Evolutionary conservation across 1,140 invertebrate genomes (phyloP).

Genomic region (Danaus plexippus): DNA sequence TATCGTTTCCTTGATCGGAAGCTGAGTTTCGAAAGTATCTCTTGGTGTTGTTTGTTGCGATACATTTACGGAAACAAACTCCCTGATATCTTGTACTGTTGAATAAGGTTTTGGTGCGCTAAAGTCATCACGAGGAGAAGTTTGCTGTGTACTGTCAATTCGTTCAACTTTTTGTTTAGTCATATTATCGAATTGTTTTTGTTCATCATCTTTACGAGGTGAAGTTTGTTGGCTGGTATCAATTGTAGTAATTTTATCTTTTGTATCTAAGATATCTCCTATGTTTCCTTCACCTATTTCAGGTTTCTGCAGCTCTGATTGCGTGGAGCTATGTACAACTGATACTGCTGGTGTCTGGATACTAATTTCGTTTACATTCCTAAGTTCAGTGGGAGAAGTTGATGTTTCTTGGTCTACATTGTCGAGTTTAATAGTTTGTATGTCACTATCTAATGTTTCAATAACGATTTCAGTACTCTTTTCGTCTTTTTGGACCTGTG

Average conservation of each 20-base stretch:
- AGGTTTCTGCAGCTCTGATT: conserved; percentile 35
- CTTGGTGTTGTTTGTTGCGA: conserved; percentile 51
- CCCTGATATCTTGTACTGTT: conserved; percentile 16
- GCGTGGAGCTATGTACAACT: conserved; percentile 43
- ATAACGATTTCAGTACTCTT: conserved; percentile 52
- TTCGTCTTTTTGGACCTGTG: conserved; percentile 50
- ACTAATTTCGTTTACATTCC: conserved; percentile 59
- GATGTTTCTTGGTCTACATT: conserved; percentile 56
- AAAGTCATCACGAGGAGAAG: conserved; percentile 21
- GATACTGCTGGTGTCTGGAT: conserved; percentile 65
- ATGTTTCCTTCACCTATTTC: conserved; percentile 9
- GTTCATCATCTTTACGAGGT: conserved; percentile 32
- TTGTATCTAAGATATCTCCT: conserved; percentile 6
- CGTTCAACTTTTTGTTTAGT: conserved; percentile 13
- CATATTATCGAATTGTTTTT: neutral
- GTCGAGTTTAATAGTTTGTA: conserved; percentile 65
- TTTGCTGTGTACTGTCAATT: conserved; percentile 23
- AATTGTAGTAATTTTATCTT: conserved; percentile 28
- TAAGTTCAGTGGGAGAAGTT: conserved; percentile 49
- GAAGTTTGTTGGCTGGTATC: conserved; percentile 63
- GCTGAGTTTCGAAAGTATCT: conserved; percentile 35
- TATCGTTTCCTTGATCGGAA: conserved; percentile 32
- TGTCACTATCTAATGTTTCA: conserved; percentile 54
- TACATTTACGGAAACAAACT: conserved; percentile 30
- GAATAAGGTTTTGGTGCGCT: conserved; percentile 3